phyloP scores from a whole-genome alignment of 2,113 vertebrate species.

The Rhineura floridana region DNA sequence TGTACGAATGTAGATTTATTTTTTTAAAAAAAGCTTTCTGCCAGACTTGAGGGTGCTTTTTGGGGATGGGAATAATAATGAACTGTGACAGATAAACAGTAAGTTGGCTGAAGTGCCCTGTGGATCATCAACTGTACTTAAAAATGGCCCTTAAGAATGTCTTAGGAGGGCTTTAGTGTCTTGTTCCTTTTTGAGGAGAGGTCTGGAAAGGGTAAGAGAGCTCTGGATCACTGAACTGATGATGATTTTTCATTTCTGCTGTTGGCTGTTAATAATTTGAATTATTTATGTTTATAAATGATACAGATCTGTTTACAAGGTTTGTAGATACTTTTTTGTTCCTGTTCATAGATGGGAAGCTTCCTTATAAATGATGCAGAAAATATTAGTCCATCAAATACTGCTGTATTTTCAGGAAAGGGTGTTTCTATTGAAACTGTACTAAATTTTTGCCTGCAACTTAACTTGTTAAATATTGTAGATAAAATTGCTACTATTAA shows the following conservation, averaged over 20 bases:
- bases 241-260: slow-evolving; percentile 88
- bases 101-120: slow-evolving; percentile 92
- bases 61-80: slow-evolving; percentile 81
- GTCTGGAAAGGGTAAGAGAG: slow-evolving; percentile 74
- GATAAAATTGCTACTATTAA: slow-evolving; percentile 96
- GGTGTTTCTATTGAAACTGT: slow-evolving; percentile 99
- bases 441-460: slow-evolving; percentile 99
- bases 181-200: slow-evolving; percentile 84
- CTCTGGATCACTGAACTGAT: slow-evolving; percentile 89
- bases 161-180: slow-evolving; percentile 84
- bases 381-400: slow-evolving; percentile 94
- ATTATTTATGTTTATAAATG: slow-evolving; percentile 99
- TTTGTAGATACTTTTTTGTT: slow-evolving; percentile 99
- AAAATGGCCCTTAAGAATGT: slow-evolving; percentile 79
- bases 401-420: slow-evolving; percentile 99
- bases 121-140: slow-evolving; percentile 82
- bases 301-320: slow-evolving; percentile 99
- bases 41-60: slow-evolving; percentile 89
- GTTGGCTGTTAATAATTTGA: slow-evolving; percentile 99
- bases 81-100: slow-evolving; percentile 83
- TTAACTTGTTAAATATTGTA: slow-evolving; percentile 99
- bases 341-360: slow-evolving; percentile 98
- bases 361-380: slow-evolving; percentile 94
- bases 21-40: slow-evolving; percentile 89
- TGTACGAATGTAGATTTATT: slow-evolving; percentile 94